Evolutionary conservation across 2,113 vertebrate genomes (phyloP).

Genomic region (Nothobranchius kuhntae): DNA sequence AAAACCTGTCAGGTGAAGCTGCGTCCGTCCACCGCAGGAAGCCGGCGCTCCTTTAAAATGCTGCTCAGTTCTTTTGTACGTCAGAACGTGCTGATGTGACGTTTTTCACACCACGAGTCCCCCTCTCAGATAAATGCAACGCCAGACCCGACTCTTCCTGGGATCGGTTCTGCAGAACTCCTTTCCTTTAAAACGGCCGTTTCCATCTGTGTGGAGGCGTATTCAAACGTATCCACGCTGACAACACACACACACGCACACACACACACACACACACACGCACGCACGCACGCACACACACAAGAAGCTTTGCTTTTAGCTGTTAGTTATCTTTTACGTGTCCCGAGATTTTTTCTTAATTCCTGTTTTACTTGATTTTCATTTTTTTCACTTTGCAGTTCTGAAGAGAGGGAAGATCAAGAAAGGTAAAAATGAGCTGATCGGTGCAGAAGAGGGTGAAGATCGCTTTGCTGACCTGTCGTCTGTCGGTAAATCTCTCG

Average conservation of each 20-base stretch:
- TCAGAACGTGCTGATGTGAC: neutral
- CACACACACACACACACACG: no score
- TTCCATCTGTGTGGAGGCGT: neutral
- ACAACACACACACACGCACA: no score
- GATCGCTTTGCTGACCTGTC: conserved; percentile 93
- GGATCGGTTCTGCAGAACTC: neutral
- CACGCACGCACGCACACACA: no score
- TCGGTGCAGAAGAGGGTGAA: conserved; percentile 92
- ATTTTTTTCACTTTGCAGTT: conserved; percentile 74
- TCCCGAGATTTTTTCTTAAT: no score
- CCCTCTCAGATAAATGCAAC: no score
- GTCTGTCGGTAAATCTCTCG: conserved; percentile 86
- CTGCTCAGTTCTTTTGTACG: neutral
- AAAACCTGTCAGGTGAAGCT: conserved; percentile 77
- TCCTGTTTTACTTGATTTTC: neutral
- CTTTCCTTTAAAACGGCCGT: neutral
- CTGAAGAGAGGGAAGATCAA: conserved; percentile 90
- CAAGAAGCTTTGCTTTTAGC: no score
- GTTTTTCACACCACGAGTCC: neutral
- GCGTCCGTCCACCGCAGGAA: neutral
- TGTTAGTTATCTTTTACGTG: no score
- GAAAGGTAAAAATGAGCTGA: conserved; percentile 93
- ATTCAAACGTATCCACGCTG: neutral
- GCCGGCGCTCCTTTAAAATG: no score
- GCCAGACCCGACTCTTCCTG: neutral